Base-by-base conservation (phyloP, 1,140 invertebrate species). In the Drosophila kohkoa region DNA sequence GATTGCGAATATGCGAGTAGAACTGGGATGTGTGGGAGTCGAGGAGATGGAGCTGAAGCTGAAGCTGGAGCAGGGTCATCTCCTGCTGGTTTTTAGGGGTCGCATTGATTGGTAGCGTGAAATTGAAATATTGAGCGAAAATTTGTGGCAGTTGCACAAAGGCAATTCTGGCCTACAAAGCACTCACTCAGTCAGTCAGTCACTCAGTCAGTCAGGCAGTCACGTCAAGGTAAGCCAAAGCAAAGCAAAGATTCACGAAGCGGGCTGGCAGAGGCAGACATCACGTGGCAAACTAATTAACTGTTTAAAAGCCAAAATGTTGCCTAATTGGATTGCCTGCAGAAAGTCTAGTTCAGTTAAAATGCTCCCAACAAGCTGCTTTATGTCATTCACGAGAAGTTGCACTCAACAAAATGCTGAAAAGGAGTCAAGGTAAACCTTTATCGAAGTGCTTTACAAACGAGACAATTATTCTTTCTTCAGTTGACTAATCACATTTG, bases 41-140 rank as follows among this genome's bases (percentile, higher is more conserved):
- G 0, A 25, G 20, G 20, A 25, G 20, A 25, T 25, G 20, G 35
- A 10, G 32, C n/a, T 38, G 28, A n/a, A 8, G 41, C 13, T 5
- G 55, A n/a, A 8, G 41, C 13, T 5, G 55, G 10, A 35, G 20
- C 41, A 45, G 57, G 20, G 35, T 35, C 38, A 48, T 6, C 57
- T 74, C 51, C 52, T 52, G 52, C 41, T 54, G 52, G 35, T 41
- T 59, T 76, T 66, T 72, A 65, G 69, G 45, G 67, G 52, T 74
- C 63, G 79, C 69, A 83, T 88, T 87, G 82, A 87, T 88, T 88
- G 83, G 72, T 83, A 83, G 67, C 80, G 80, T 70, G 68, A 87
- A 87, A 87, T 82, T 88, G 83, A 87, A 87, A 80, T 87, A 88
- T 87, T 83, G 80, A 83, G 80, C 73, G 67, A 75, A 60, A 60